A percentile compares a stretch with the other conserved stretches of the same genome.
These are phyloP conservation scores for Acleris laterana DNA, from an alignment of 2,888 invertebrate genomes.

Conservation along the genomic window DNA sequence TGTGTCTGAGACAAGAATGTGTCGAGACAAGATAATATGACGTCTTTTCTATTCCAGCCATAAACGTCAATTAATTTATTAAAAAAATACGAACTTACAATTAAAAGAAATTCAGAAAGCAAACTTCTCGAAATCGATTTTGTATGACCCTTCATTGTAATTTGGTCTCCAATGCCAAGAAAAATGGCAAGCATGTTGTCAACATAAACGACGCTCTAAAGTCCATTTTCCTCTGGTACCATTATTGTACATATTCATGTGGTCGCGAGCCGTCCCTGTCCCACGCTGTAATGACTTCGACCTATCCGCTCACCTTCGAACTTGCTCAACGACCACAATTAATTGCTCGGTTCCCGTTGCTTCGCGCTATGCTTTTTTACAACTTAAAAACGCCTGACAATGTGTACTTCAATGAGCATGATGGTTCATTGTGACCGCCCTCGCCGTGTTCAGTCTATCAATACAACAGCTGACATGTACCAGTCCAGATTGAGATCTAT, in stretches of 20 bases:
- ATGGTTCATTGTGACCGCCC: slow-evolving; percentile 1
- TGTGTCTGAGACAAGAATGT: too few species aligned
- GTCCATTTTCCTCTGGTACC: not conserved
- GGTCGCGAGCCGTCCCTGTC: not conserved
- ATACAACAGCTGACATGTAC: not conserved
- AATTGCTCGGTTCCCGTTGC: slow-evolving; percentile 21
- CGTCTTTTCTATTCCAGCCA: too few species aligned
- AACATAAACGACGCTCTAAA: not conserved
- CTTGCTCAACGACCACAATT: slow-evolving; percentile 27
- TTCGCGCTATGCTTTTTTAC: not conserved
- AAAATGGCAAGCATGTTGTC: not conserved
- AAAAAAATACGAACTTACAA: too few species aligned
- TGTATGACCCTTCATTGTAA: too few species aligned
- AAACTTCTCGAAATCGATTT: too few species aligned
- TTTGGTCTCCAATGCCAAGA: not conserved
- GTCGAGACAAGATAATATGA: too few species aligned
- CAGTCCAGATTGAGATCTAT: too few species aligned
- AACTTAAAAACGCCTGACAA: not conserved
- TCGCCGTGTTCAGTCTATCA: not conserved
- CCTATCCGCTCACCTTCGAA: slow-evolving; percentile 32
- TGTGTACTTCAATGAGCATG: not conserved
- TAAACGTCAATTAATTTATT: too few species aligned
- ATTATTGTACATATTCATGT: not conserved
- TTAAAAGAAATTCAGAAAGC: too few species aligned
- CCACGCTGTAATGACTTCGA: slow-evolving; percentile 10